A percentile compares a stretch with the other conserved stretches of the same genome.
Conservation (phyloP, 2,888 invertebrate genomes). For the Agrochola lychnidis region DNA sequence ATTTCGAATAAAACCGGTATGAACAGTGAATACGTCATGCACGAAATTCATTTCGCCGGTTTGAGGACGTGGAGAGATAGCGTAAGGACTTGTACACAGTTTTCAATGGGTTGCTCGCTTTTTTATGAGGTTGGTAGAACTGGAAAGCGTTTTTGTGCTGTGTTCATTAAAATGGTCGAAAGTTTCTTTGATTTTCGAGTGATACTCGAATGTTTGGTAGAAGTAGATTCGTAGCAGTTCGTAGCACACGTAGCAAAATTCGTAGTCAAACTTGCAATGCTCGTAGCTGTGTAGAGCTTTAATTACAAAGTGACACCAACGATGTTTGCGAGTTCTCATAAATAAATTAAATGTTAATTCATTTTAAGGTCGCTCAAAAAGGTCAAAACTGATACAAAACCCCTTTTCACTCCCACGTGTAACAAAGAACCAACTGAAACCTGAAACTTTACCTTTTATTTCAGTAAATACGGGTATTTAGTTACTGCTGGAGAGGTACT, state of each 20-base stretch:
- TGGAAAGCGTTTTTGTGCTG: conserved; percentile 4
- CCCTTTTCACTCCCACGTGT: conserved; percentile 1
- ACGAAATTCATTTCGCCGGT: conserved; percentile 50
- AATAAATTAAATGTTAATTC: conserved; percentile 20
- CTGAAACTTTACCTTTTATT: conserved; percentile 39
- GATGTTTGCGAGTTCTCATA: too few relatives aligned
- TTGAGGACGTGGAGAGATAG: conserved; percentile 13
- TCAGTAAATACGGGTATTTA: conserved; percentile 49
- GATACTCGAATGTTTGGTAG: background rate
- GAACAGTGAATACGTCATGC: conserved; percentile 52
- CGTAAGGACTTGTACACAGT: conserved; percentile 40
- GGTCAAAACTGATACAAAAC: conserved; percentile 14
- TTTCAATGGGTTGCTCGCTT: conserved; percentile 20
- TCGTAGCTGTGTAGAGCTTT: background rate
- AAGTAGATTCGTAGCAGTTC: conserved; percentile 3
- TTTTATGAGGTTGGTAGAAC: conserved; percentile 28
- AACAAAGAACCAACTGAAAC: conserved; percentile 31
- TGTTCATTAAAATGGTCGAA: conserved; percentile 12
- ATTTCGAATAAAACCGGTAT: conserved; percentile 51
- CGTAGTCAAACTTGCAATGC: background rate
- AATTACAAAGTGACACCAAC: conserved; percentile 10
- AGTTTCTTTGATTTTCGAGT: conserved; percentile 12
- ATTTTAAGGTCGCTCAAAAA: conserved; percentile 9
- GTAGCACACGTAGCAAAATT: conserved; percentile 22
- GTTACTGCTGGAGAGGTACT: conserved; percentile 35